Percentiles rank a stretch among this genome's conserved stretches.
Conservation (phyloP, 2,797 vertebrate species). For the Poliocrania exsul region DNA sequence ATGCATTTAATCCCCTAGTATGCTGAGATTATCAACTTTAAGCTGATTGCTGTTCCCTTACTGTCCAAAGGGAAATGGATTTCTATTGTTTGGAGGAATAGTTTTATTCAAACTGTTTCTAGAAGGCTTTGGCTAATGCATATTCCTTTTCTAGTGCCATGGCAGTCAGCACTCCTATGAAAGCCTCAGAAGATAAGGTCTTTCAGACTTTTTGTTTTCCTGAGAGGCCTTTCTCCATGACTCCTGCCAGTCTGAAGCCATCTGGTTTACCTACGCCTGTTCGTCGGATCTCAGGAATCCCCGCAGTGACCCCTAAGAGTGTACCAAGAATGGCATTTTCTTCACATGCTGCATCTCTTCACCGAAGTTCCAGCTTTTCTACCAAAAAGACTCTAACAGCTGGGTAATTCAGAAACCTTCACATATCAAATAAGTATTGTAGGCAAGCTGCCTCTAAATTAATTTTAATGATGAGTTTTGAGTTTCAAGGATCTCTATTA, state of each 20-base stretch:
- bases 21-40: neutral
- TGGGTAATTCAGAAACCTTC: slow-evolving; percentile 72
- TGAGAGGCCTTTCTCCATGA: slow-evolving; percentile 28
- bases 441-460: neutral
- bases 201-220: slow-evolving; percentile 50
- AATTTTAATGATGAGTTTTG: neutral
- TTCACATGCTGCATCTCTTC: neutral
- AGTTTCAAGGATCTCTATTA: neutral
- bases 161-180: slow-evolving; percentile 64
- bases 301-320: slow-evolving; percentile 74
- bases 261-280: slow-evolving; percentile 86
- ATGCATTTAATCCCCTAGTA: neutral
- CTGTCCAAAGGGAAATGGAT: neutral
- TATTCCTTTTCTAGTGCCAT: slow-evolving; percentile 33
- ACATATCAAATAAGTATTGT: neutral
- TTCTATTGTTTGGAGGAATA: neutral
- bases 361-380: neutral
- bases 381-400: neutral
- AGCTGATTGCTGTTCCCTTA: neutral
- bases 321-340: neutral
- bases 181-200: neutral
- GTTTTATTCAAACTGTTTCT: neutral
- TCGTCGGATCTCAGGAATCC: slow-evolving; percentile 74
- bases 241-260: slow-evolving; percentile 60
- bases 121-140: neutral